Percentiles rank a stretch among this genome's conserved stretches.
Conservation (phyloP, 2,797 vertebrate species). For the Chaunax sp. region DNA sequence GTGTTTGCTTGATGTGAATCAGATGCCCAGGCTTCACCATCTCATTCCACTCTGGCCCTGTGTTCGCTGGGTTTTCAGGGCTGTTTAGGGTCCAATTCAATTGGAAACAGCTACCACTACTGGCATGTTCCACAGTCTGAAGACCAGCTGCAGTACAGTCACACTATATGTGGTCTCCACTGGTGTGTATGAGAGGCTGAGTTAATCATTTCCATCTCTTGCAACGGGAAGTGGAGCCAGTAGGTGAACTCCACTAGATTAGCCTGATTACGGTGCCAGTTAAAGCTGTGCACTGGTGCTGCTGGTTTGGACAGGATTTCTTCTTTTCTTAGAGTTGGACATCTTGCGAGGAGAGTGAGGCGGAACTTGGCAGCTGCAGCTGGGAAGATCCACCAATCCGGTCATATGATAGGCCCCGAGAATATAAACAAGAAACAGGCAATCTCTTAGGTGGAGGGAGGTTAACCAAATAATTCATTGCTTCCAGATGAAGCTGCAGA, state of each 20-base stretch:
- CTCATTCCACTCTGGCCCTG: not conserved
- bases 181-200: slow-evolving; percentile 22
- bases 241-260: slow-evolving; percentile 54
- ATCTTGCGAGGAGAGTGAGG: slow-evolving; percentile 49
- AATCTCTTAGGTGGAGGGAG: slow-evolving; percentile 45
- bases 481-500: slow-evolving; percentile 60
- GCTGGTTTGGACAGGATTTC: slow-evolving; percentile 47
- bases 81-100: not conserved
- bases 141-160: slow-evolving; percentile 21
- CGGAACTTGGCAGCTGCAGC: slow-evolving; percentile 45
- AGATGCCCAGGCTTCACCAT: too few species aligned
- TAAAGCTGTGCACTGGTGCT: slow-evolving; percentile 10
- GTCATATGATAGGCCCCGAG: slow-evolving; percentile 51
- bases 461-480: slow-evolving; percentile 65
- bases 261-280: slow-evolving; percentile 54
- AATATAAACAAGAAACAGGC: slow-evolving; percentile 57
- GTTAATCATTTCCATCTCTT: slow-evolving; percentile 71
- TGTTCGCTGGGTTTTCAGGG: not conserved
- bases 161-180: slow-evolving; percentile 36
- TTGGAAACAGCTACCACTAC: slow-evolving; percentile 12
- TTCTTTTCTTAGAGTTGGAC: slow-evolving; percentile 32
- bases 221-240: slow-evolving; percentile 54
- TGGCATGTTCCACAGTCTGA: not conserved
- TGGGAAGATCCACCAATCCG: slow-evolving; percentile 51
- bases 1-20: too few species aligned